Evolutionary conservation across 2,888 invertebrate genomes (phyloP).

Genomic region (Lumbricus terrestris): DNA sequence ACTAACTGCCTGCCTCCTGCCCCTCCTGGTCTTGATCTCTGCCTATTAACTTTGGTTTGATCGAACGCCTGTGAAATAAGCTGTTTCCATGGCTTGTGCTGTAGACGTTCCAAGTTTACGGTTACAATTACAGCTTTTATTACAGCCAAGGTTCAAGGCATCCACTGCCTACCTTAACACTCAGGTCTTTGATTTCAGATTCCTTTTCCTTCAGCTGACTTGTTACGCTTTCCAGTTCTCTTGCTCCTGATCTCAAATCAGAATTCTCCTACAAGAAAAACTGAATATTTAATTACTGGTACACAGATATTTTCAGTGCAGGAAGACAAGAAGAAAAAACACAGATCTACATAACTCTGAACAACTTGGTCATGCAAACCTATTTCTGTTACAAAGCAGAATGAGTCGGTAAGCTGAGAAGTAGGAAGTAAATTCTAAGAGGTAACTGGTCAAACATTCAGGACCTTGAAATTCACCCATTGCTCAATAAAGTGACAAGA

Average conservation of each 20-base stretch:
- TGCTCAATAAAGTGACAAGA: not conserved
- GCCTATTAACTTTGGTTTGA: no score
- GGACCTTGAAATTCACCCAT: not conserved
- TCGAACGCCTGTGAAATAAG: no score
- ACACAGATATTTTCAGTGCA: no score
- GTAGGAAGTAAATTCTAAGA: not conserved
- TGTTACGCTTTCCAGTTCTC: slow-evolving; percentile 38
- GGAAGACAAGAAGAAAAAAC: no score
- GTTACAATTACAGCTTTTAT: not conserved
- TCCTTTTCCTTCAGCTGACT: slow-evolving; percentile 46
- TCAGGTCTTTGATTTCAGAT: slow-evolving; percentile 54
- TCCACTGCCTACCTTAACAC: slow-evolving; percentile 29
- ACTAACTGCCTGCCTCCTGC: no score
- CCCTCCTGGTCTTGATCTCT: no score
- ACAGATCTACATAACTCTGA: not conserved
- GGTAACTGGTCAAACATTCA: not conserved
- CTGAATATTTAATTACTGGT: not conserved
- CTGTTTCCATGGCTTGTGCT: no score
- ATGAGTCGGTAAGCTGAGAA: not conserved
- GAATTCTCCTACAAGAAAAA: not conserved
- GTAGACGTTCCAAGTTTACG: no score
- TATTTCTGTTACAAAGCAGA: not conserved
- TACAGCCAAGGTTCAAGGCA: not conserved
- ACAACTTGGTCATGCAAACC: no score
- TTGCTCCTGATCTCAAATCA: slow-evolving; percentile 13